These are phyloP conservation scores for Yponomeuta malinellus DNA, from an alignment of 2,888 invertebrate genomes.

Conservation along the genomic window DNA sequence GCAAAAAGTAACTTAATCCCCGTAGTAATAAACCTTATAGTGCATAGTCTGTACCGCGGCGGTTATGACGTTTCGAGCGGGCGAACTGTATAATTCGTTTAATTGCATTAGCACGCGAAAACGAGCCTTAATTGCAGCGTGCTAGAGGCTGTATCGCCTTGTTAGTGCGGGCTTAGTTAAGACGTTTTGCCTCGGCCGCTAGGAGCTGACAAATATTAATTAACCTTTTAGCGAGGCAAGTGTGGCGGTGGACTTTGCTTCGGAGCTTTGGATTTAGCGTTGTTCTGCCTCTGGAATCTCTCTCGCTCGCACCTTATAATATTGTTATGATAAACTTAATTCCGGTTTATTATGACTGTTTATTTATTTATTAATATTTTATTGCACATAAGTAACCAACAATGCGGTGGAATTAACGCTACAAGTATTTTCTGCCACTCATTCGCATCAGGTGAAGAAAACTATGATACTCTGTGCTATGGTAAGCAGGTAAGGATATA, in stretches of 20 bases:
- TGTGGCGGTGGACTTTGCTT: constrained; percentile 29
- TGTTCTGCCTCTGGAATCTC: background rate
- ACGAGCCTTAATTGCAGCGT: background rate
- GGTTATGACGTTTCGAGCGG: background rate
- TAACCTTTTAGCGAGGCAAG: constrained; percentile 43
- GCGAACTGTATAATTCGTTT: constrained; percentile 11
- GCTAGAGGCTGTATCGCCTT: constrained; percentile 5
- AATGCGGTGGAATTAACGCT: too few species aligned
- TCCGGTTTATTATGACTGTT: too few species aligned
- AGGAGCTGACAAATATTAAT: constrained; percentile 49
- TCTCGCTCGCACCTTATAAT: too few species aligned
- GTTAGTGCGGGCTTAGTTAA: constrained; percentile 23
- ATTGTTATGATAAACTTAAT: too few species aligned
- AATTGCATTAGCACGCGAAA: constrained; percentile 10
- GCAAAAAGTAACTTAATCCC: constrained; percentile 2
- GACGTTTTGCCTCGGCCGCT: constrained; percentile 25
- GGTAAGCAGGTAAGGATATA: too few species aligned
- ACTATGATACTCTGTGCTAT: too few species aligned
- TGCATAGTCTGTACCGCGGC: background rate
- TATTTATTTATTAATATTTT: too few species aligned
- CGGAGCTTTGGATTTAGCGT: background rate
- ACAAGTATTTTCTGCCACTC: too few species aligned
- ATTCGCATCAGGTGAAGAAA: too few species aligned
- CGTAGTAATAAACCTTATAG: background rate
- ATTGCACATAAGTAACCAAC: too few species aligned